Percentiles rank a stretch among this genome's conserved stretches.
These are phyloP conservation scores for Sinocyclocheilus grahami DNA, from an alignment of 2,113 vertebrate genomes.

Conservation along the genomic window DNA sequence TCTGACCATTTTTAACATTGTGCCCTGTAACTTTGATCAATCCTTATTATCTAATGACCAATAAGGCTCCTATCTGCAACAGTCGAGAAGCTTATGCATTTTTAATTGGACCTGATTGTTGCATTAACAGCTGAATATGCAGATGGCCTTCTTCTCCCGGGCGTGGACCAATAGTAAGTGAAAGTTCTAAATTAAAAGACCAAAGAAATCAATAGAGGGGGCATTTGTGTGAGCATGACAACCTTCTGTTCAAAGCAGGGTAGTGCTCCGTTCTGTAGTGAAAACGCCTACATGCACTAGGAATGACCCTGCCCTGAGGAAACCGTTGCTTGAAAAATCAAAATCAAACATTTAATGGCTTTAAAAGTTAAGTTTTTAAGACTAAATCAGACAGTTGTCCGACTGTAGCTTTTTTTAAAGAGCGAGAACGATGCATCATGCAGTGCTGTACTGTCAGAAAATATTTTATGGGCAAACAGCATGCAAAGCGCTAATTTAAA, in stretches of 20 bases:
- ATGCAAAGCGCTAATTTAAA: conserved; percentile 60
- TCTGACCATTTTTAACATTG: conserved; percentile 83
- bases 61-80: conserved; percentile 75
- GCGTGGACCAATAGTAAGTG: conserved; percentile 68
- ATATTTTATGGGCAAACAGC: conserved; percentile 63
- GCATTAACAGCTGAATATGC: conserved; percentile 82
- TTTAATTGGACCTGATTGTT: conserved; percentile 89
- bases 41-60: conserved; percentile 87
- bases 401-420: conserved; percentile 53
- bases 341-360: conserved; percentile 45
- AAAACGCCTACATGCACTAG: conserved; percentile 4
- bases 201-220: conserved; percentile 74
- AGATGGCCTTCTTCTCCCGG: conserved; percentile 65
- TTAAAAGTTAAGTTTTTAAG: conserved; percentile 71
- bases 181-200: conserved; percentile 78
- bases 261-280: neutral
- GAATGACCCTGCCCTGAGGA: neutral
- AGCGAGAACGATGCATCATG: conserved; percentile 63
- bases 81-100: conserved; percentile 82
- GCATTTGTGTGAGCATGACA: conserved; percentile 62
- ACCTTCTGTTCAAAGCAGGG: conserved; percentile 55
- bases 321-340: neutral
- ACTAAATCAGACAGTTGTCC: conserved; percentile 67
- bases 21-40: conserved; percentile 83
- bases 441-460: conserved; percentile 61